Percentiles rank a stretch among this genome's conserved stretches.
Conservation (phyloP, 2,113 vertebrate genomes). For the Xenus cinereus region DNA sequence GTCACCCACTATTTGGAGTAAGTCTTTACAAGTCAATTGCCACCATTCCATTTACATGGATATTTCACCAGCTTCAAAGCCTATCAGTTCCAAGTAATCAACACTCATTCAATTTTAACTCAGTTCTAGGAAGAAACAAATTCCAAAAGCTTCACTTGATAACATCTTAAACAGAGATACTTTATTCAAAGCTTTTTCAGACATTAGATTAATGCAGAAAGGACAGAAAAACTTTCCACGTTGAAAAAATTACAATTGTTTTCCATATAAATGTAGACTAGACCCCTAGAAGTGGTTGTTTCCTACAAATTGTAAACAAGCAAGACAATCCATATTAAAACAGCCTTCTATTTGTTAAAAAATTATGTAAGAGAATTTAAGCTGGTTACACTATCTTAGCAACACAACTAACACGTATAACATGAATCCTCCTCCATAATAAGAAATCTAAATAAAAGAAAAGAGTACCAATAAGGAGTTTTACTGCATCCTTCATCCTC, state of each 20-base stretch:
- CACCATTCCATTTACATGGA: neutral
- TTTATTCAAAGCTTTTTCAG: neutral
- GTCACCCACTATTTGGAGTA: neutral
- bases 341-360: slow-evolving; percentile 68
- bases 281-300: neutral
- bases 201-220: neutral
- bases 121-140: neutral
- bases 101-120: neutral
- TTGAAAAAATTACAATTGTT: neutral
- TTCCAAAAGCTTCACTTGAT: neutral
- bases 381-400: slow-evolving; percentile 69
- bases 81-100: neutral
- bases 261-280: neutral
- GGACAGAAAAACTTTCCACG: neutral
- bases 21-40: neutral
- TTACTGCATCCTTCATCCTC: slow-evolving; percentile 42
- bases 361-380: slow-evolving; percentile 62
- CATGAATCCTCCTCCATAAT: neutral
- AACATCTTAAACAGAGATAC: neutral
- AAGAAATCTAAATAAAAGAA: slow-evolving; percentile 53
- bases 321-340: slow-evolving; percentile 53
- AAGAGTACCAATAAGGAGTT: slow-evolving; percentile 28
- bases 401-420: slow-evolving; percentile 56
- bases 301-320: slow-evolving; percentile 24
- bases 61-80: neutral